Percentiles rank a stretch among this genome's conserved stretches.
These are phyloP conservation scores for Thaumetopoea pityocampa DNA, from an alignment of 1,140 invertebrate species.

Conservation along the genomic window DNA sequence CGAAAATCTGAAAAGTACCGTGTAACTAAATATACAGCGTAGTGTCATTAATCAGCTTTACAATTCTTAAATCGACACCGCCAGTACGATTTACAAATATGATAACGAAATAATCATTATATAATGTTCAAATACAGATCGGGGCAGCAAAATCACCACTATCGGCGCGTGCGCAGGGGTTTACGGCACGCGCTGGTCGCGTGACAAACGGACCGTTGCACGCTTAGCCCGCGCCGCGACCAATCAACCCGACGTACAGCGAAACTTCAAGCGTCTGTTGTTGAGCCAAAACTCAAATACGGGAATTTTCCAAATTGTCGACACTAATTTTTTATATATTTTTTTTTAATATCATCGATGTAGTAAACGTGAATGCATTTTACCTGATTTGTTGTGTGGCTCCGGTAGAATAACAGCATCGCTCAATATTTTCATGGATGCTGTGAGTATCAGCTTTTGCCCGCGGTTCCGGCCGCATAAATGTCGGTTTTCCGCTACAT, in stretches of 20 bases:
- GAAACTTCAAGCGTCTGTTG: slow-evolving; percentile 30
- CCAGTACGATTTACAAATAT: slow-evolving; percentile 12
- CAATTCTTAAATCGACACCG: slow-evolving; percentile 16
- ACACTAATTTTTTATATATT: no score
- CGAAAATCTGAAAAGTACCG: no score
- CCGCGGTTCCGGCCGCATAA: no score
- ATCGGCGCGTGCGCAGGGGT: slow-evolving; percentile 21
- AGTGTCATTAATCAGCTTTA: slow-evolving; percentile 8
- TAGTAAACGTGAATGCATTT: no score
- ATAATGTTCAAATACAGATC: slow-evolving; percentile 37
- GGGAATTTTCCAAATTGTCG: no score
- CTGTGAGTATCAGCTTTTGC: no score
- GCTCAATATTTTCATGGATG: no score
- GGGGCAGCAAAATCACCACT: slow-evolving; percentile 14
- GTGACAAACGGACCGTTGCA: slow-evolving; percentile 34
- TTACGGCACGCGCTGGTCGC: slow-evolving; percentile 37
- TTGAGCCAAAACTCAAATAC: no score
- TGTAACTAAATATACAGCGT: slow-evolving; percentile 1
- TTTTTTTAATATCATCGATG: no score
- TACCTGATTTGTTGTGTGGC: no score
- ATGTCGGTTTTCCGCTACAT: no score
- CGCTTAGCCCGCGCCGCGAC: slow-evolving; percentile 7
- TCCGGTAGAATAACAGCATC: no score
- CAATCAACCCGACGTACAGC: slow-evolving; percentile 31
- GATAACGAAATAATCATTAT: slow-evolving; percentile 26